Evolutionary conservation across 2,888 invertebrate genomes (phyloP).

Genomic region (Spodoptera littoralis): DNA sequence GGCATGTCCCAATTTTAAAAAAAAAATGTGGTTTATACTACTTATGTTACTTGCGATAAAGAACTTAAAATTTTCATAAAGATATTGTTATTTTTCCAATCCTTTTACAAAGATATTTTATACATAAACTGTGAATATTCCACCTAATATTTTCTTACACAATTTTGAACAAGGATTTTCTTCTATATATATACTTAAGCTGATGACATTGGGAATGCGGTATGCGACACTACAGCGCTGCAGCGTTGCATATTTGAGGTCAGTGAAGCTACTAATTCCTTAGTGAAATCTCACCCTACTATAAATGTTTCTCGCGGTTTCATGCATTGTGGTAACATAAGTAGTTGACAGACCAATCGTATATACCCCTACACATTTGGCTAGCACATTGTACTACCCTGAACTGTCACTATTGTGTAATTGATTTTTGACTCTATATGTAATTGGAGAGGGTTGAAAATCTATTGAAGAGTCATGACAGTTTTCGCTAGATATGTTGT

Average conservation of each 20-base stretch:
- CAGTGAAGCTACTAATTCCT: constrained; percentile 23
- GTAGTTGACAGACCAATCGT: constrained; percentile 40
- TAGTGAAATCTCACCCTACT: constrained; percentile 20
- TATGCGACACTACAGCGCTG: background rate
- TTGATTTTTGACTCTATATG: too few relatives aligned
- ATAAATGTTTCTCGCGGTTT: constrained; percentile 20
- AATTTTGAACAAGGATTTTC: background rate
- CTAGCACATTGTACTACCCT: background rate
- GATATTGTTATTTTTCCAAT: too few relatives aligned
- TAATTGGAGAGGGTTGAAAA: too few relatives aligned
- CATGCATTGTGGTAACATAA: constrained; percentile 24
- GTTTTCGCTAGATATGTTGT: too few relatives aligned
- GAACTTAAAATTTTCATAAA: too few relatives aligned
- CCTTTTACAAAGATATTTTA: too few relatives aligned
- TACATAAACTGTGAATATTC: too few relatives aligned
- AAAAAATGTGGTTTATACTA: too few relatives aligned
- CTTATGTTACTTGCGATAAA: too few relatives aligned
- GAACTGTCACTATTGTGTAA: too few relatives aligned
- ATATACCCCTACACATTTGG: constrained; percentile 28
- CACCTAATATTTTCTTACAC: background rate
- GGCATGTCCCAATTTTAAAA: too few relatives aligned
- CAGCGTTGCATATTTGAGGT: constrained; percentile 15
- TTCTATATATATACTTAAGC: background rate
- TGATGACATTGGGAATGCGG: background rate
- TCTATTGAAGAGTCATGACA: too few relatives aligned